Evolutionary conservation across 1,140 invertebrate genomes (phyloP), one percentile per base, ranked within the genome.

Genomic region (Orius insidiosus): DNA sequence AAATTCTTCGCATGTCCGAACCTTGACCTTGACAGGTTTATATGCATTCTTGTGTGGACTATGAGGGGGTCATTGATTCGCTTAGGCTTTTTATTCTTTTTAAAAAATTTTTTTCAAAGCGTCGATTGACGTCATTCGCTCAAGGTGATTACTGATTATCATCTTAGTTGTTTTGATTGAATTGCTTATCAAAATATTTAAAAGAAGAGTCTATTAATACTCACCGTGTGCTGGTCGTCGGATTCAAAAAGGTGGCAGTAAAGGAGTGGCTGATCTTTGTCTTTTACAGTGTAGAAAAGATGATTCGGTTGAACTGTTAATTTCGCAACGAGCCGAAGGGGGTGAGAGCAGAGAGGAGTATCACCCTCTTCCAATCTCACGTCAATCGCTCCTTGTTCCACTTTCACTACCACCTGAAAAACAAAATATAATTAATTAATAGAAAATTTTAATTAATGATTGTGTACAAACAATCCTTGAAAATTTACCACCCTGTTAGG

Each of bases 171-270:
- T 24, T 24, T 3, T 36, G n/a, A n/a, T 14, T 14, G 35, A 36
- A 14, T 3, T 4, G 9, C 35, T 33, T 36, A 14, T 36, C n/a
- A 11, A 36, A 36, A 36, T 36, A 36, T 15, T 38, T 7, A 38
- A 38, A 35, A 35, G 14, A 3, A 24, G 24, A 3, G 24, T 24
- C 6, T 15, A 42, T 31, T n/a, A 14, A 35, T 15, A 66, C 70
- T 75, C 61, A 78, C 76, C 63, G 76, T 71, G 47, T 63, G 60
- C 4, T 66, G 61, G 32, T 69, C 68, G n/a, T 66, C 56, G 13
- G 74, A 71, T 55, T 69, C 65, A 52, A 72, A 78, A 10, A 78
- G 63, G 60, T 74, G 74, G 54, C 74, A 76, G 53, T 74, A 71
- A 8, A 78, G 63, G 5, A 78, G 59, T 33, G 66, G 66, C 52